phyloP scores from a whole-genome alignment of 2,888 invertebrate genomes.

The Hyles lineata region DNA sequence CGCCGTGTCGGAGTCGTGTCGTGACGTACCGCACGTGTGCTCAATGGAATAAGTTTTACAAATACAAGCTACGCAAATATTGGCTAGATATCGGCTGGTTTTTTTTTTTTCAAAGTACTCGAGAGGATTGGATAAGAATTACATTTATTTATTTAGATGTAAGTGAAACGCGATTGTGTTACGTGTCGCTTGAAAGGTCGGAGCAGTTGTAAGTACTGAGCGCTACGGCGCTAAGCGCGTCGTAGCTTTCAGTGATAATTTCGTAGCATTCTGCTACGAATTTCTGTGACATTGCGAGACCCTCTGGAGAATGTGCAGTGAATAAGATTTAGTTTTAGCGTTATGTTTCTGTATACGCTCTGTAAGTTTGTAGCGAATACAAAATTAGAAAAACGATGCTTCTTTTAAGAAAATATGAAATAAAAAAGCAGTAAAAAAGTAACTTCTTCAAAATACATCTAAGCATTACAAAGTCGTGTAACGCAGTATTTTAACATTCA shows the following conservation, averaged over 20 bases:
- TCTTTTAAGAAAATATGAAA: too few species aligned
- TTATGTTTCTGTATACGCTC: background rate
- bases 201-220: background rate
- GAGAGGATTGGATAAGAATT: conserved; percentile 17
- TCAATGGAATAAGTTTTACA: conserved; percentile 63
- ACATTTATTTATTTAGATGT: conserved; percentile 15
- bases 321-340: conserved; percentile 1
- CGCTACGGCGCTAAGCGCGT: conserved; percentile 13
- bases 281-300: background rate
- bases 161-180: background rate
- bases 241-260: background rate
- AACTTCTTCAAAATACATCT: too few species aligned
- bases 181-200: conserved; percentile 6
- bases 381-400: too few species aligned
- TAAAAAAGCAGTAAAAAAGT: too few species aligned
- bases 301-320: background rate
- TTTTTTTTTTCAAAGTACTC: conserved; percentile 36
- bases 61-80: conserved; percentile 58
- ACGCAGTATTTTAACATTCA: background rate
- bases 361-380: background rate
- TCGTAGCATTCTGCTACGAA: conserved; percentile 7
- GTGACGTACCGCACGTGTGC: conserved; percentile 39
- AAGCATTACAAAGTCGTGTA: too few species aligned
- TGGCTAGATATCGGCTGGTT: conserved; percentile 49
- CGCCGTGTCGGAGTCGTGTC: conserved; percentile 26